A percentile compares a stretch with the other conserved stretches of the same genome.
These are phyloP conservation scores for Lamellibrachia luymesi DNA, from an alignment of 1,140 invertebrate species.

Conservation along the genomic window DNA sequence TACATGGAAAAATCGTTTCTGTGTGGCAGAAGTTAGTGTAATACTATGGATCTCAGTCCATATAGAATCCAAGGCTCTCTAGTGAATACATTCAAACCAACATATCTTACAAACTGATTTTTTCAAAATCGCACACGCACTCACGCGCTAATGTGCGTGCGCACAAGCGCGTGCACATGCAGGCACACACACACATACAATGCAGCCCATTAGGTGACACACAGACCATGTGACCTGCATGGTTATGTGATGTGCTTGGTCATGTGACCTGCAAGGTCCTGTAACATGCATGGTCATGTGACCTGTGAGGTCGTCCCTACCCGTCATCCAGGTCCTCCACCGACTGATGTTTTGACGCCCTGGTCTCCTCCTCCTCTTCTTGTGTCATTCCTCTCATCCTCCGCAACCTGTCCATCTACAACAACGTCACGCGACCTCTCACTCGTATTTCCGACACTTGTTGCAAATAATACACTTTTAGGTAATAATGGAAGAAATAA, in stretches of 20 bases:
- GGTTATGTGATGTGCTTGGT: neutral
- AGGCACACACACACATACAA: conserved; percentile 3
- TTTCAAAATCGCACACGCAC: too few species aligned
- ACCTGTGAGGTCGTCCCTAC: conserved; percentile 27
- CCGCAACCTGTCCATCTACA: conserved; percentile 63
- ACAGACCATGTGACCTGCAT: neutral
- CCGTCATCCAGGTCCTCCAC: conserved; percentile 63
- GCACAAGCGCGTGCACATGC: neutral
- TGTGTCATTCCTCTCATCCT: conserved; percentile 70
- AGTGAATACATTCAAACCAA: too few species aligned
- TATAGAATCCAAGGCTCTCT: too few species aligned
- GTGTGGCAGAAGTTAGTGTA: too few species aligned
- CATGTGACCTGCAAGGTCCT: neutral
- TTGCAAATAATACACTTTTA: too few species aligned
- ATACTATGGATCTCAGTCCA: too few species aligned
- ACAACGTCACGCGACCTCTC: conserved; percentile 1
- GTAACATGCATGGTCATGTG: neutral
- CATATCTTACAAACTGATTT: too few species aligned
- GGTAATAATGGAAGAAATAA: too few species aligned
- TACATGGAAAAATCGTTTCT: too few species aligned
- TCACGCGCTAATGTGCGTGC: too few species aligned
- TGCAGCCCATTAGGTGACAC: neutral
- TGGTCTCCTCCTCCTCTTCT: conserved; percentile 36
- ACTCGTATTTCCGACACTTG: neutral
- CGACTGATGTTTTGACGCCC: conserved; percentile 56